These are phyloP conservation scores for Neomorphus geoffroyi DNA, from an alignment of 2,797 vertebrate species.

Conservation along the genomic window DNA sequence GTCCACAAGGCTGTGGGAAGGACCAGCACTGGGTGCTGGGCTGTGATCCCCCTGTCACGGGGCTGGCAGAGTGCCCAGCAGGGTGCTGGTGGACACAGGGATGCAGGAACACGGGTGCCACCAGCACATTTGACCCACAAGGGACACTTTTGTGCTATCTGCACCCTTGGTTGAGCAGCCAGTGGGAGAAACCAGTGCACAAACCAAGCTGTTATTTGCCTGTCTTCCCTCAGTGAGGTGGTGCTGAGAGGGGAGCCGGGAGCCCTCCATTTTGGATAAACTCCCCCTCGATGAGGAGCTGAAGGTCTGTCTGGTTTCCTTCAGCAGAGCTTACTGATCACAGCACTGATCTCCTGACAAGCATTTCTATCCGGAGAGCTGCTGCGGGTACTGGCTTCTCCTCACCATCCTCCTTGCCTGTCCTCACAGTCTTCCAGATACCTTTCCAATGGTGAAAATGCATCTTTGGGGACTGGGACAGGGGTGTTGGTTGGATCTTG, in stretches of 20 bases:
- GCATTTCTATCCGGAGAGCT: not conserved
- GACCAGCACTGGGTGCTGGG: not conserved
- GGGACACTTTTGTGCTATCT: not conserved
- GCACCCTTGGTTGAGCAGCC: not conserved
- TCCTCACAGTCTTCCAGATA: not conserved
- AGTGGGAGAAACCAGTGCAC: not conserved
- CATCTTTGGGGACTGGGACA: not conserved
- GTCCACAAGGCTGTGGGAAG: not conserved
- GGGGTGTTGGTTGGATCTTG: not conserved
- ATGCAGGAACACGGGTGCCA: not conserved
- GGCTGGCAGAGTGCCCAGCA: not conserved
- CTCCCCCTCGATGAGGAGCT: not conserved
- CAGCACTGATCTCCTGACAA: not conserved
- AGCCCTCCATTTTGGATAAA: not conserved
- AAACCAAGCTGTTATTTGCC: not conserved
- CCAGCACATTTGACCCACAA: not conserved
- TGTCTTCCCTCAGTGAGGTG: not conserved
- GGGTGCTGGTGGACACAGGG: not conserved
- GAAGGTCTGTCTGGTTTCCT: not conserved
- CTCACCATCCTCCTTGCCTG: fast-evolving
- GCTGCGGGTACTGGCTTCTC: not conserved
- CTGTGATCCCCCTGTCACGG: not conserved
- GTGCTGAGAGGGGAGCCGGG: not conserved
- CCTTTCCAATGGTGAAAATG: not conserved
- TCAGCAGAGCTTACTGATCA: not conserved